phyloP scores from a whole-genome alignment of 30 jellyfish, hydroid and myxozoan genomes.

The Aurelia coerulea region DNA sequence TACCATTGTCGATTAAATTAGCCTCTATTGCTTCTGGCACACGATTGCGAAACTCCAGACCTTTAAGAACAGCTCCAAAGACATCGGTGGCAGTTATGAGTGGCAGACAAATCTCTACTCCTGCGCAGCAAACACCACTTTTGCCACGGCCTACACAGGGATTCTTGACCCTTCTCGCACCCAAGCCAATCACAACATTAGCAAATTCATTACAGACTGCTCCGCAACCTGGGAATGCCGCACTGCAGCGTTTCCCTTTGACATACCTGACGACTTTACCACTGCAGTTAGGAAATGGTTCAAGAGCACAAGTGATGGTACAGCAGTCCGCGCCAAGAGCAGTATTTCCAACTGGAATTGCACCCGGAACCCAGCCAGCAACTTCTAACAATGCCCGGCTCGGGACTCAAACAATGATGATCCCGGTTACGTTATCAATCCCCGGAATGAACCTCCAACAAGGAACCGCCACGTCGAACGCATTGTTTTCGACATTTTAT shows the following conservation, averaged over 20 bases:
- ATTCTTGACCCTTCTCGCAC: slow-evolving; percentile 40
- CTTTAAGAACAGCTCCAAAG: slow-evolving; percentile 26
- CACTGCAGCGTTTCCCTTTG: slow-evolving; percentile 46
- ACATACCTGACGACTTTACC: slow-evolving; percentile 60
- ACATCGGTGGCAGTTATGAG: not conserved
- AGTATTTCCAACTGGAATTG: slow-evolving; percentile 11
- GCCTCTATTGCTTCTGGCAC: slow-evolving; percentile 67
- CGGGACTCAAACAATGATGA: slow-evolving; percentile 44
- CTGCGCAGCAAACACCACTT: slow-evolving; percentile 37
- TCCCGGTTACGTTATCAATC: slow-evolving; percentile 49
- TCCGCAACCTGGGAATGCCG: not conserved
- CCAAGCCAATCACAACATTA: slow-evolving; percentile 24
- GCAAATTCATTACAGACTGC: slow-evolving; percentile 5
- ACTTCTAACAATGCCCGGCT: slow-evolving; percentile 25
- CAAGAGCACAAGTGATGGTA: slow-evolving; percentile 31
- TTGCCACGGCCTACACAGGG: slow-evolving; percentile 65
- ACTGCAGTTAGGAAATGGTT: slow-evolving; percentile 14
- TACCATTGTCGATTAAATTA: slow-evolving; percentile 51
- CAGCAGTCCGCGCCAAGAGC: slow-evolving; percentile 56
- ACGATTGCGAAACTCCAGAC: slow-evolving; percentile 32
- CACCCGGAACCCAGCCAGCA: slow-evolving; percentile 17
- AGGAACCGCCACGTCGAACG: slow-evolving; percentile 29
- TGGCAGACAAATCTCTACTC: not conserved
- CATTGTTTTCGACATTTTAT: slow-evolving; percentile 17
- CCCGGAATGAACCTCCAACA: slow-evolving; percentile 31